Base-by-base conservation (phyloP, 2,113 vertebrate genomes). In the Camarhynchus parvulus region DNA sequence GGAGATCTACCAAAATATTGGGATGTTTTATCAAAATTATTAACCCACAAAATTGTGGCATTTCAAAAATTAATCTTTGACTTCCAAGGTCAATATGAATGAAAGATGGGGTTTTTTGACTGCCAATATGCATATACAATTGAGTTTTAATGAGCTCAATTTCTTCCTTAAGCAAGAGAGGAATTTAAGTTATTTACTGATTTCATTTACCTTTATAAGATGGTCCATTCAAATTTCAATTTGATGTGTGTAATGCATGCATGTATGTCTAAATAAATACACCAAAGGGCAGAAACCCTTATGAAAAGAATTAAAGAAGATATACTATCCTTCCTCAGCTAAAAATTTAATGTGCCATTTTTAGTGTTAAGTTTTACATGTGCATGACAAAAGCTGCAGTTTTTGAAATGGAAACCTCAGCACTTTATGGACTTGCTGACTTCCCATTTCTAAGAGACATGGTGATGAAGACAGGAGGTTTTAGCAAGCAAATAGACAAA, bases 31-130 rank as follows among this genome's bases (percentile, higher is more conserved):
- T 62, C 6, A 70, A 59, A 79, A 69, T 52, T 72, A 39, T 78
- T 80, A 47, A 62, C 42, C 35, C 28, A 84, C 20, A 79, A 44
- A 92, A 82, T 56, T 25, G 0, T 66, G 33, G 4, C 27, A 76
- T 67, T 56, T 80, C 58, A 87, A 94, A 95, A 94, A 79, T 30
- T 27, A 11, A 67, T 67, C 41, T 90, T 74, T 85, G 77, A 70
- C 41, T 70, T 89, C 7, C 30, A 68, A 87, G 41, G 55, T 44
- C 27, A 31, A 70, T 76, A 62, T 75, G 75, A 89, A 77, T 83
- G 61, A 92, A 92, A 68, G 13, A 83, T 64, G 47, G 4, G 6
- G 27, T 16, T 4, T 6, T 47, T 83, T 70, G 17, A 63, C 35
- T 84, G 13, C 15, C 28, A 56, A 49, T 20, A 52, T 46, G 8